A percentile compares a stretch with the other conserved stretches of the same genome.
phyloP scores from a whole-genome alignment of 1,140 invertebrate species.

The Asobara japonica region DNA sequence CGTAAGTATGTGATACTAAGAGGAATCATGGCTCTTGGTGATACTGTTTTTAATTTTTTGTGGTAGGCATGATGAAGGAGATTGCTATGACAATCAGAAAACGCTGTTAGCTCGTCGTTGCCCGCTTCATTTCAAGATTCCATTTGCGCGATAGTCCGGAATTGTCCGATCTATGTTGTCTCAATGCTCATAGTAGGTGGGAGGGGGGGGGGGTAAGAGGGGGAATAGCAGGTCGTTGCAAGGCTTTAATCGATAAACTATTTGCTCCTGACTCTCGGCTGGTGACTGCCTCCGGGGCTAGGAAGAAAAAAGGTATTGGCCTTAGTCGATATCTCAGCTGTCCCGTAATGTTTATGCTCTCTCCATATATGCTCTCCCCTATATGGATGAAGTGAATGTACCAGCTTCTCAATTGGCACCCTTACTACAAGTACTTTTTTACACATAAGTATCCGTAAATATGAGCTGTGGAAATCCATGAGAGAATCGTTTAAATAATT shows the following conservation, averaged over 20 bases:
- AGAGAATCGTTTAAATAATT: too few relatives aligned
- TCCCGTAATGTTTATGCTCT: background rate
- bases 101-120: background rate
- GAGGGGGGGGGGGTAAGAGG: background rate
- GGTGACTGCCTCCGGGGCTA: background rate
- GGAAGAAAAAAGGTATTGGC: background rate
- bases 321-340: background rate
- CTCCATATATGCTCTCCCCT: too few relatives aligned
- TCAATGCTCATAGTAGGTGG: background rate
- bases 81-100: background rate
- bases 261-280: slow-evolving; percentile 11
- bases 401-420: too few relatives aligned
- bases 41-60: too few relatives aligned
- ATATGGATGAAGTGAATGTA: too few relatives aligned
- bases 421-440: too few relatives aligned
- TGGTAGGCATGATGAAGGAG: background rate
- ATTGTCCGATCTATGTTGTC: slow-evolving; percentile 1
- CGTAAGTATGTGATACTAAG: too few relatives aligned
- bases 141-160: slow-evolving; percentile 9
- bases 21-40: too few relatives aligned
- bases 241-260: slow-evolving; percentile 22
- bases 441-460: too few relatives aligned
- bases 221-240: background rate
- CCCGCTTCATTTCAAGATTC: slow-evolving; percentile 11
- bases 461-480: too few relatives aligned